Evolutionary conservation across 2,113 vertebrate genomes (phyloP).

Genomic region (Boulengeromyrus knoepffleri): DNA sequence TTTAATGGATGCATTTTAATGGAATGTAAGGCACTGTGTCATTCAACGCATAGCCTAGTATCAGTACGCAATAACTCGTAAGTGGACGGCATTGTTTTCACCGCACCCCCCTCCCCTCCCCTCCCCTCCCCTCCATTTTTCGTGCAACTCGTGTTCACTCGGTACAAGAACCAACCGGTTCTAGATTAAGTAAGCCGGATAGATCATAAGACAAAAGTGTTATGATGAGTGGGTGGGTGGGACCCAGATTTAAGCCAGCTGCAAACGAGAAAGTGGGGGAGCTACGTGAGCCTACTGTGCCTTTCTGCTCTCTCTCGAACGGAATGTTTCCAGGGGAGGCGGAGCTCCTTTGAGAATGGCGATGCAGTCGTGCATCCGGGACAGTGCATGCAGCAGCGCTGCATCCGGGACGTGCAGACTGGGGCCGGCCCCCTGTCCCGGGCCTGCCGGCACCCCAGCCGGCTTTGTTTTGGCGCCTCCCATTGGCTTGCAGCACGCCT

Average conservation of each 20-base stretch:
- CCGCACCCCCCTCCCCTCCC: not conserved
- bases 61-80: not conserved
- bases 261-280: not conserved
- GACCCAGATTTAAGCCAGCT: not conserved
- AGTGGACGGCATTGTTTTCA: not conserved
- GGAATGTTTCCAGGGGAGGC: not conserved
- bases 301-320: not conserved
- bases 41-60: not conserved
- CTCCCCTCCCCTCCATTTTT: not conserved
- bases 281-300: not conserved
- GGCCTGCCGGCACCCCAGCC: not conserved
- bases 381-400: not conserved
- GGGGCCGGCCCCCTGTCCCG: not conserved
- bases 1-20: not conserved
- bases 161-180: not conserved
- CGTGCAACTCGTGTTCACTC: not conserved
- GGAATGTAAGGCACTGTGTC: not conserved
- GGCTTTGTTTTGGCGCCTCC: not conserved
- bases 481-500: not conserved
- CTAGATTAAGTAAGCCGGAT: not conserved
- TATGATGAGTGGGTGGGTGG: not conserved
- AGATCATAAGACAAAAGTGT: not conserved
- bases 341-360: not conserved
- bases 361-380: not conserved
- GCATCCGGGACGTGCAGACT: not conserved